Base-by-base conservation (phyloP, 2,888 invertebrate genomes). In the Amphimallon solstitiale region DNA sequence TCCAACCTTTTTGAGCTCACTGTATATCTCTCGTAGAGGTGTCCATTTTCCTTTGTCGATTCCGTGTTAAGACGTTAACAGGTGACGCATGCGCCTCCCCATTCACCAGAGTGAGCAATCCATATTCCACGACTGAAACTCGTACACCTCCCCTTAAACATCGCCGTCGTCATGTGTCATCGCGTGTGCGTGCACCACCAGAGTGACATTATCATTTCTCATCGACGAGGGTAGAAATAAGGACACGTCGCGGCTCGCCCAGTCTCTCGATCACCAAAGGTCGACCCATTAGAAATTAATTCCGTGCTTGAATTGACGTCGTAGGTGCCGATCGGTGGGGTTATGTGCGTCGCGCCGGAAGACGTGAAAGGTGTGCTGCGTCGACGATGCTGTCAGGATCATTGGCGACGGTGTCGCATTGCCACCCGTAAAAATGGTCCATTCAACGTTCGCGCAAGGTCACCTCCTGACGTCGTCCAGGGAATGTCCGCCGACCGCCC, bases 401-500 rank as follows among this genome's bases (percentile, higher is more conserved):
- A 40, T 23, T 40, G 21, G 12, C 54, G 21, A 9, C 40, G 37
- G 17, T 56, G 40, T 40, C 21, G 14, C 56, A 7, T 17, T 17
- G 43, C 9, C 43, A 14, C 17, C 14, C 43, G 40, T 40, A 23
- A 56, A 56, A 70, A 82, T 82, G 82, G 82, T 82, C 71, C 82
- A 82, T 77, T 82, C 82, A 69, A 81, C 81, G 70, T 81, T 80
- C 74, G 81, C 80, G 71, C 81, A 82, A 77, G 79, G 78, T 75
- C 79, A 80, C 77, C 80, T 80, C 71, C 78, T 79, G 78, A 79
- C 79, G 67, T 77, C 78, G 75, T 79, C 80, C 68, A 52, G 63
- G 46, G 72, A 70, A 54, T n/a, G n/a, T n/a, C n/a, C n/a, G n/a
- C n/a, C n/a, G n/a, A 45, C 49, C 29, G 59, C 49, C 37, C 40